Percentiles rank a stretch among this genome's conserved stretches.
These are phyloP conservation scores for Plectrocnemia conspersa DNA, from an alignment of 1,140 invertebrate species.

Conservation along the genomic window DNA sequence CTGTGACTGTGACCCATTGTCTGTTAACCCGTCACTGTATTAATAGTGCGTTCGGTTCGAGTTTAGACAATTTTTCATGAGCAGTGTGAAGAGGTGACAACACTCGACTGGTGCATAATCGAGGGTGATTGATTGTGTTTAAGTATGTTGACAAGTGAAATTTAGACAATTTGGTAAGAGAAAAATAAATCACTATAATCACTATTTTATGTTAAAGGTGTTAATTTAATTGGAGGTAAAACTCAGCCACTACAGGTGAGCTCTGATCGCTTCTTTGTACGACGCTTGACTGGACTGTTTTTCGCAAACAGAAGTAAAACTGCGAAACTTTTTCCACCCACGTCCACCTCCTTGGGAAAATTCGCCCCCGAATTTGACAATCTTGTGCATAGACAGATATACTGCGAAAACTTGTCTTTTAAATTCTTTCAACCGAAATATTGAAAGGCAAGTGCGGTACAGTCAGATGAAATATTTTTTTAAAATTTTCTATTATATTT, in stretches of 20 bases:
- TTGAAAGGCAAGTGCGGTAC: conserved; percentile 28
- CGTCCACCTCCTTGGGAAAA: conserved; percentile 15
- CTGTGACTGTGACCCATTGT: neutral
- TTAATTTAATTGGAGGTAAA: no score
- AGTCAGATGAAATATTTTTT: conserved; percentile 11
- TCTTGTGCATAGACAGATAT: conserved; percentile 25
- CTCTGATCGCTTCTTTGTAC: conserved; percentile 25
- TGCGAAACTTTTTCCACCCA: conserved; percentile 15
- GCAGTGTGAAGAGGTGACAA: neutral
- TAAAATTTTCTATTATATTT: no score
- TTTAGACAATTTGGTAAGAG: no score
- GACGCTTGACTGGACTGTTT: conserved; percentile 29
- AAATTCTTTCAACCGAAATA: conserved; percentile 33
- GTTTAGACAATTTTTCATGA: conserved; percentile 3
- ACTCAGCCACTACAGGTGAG: conserved; percentile 22
- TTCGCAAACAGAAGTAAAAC: no score
- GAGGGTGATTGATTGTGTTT: no score
- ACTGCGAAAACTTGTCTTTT: conserved; percentile 32
- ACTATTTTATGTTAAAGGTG: no score
- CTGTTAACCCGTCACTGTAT: neutral
- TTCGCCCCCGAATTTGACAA: conserved; percentile 30
- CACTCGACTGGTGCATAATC: neutral
- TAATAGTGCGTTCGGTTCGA: neutral
- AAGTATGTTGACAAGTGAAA: no score
- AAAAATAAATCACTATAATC: no score